Percentiles rank a stretch among this genome's conserved stretches.
phyloP scores from a whole-genome alignment of 1,140 invertebrate genomes.

The Antheraea pernyi region DNA sequence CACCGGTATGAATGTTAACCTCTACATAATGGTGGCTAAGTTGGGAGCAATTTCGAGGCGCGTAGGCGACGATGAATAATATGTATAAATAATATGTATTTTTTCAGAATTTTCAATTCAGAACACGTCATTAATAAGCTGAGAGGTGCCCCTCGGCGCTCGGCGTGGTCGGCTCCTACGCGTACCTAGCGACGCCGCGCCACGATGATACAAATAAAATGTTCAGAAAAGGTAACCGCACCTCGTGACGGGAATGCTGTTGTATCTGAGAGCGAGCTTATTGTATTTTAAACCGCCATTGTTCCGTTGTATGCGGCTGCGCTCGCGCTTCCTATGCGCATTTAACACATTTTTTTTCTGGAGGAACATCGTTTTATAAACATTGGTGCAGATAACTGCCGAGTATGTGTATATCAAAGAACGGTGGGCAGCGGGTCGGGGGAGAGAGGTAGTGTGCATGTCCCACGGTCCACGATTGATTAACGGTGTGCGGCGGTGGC shows the following conservation, averaged over 20 bases:
- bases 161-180: slow-evolving; percentile 46
- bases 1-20: slow-evolving; percentile 36
- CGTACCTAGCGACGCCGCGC: slow-evolving; percentile 19
- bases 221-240: slow-evolving; percentile 67
- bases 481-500: slow-evolving; percentile 56
- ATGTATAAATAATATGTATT: background rate
- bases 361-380: background rate
- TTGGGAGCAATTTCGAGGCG: background rate
- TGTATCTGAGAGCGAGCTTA: slow-evolving; percentile 67
- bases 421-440: slow-evolving; percentile 9
- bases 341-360: background rate
- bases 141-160: slow-evolving; percentile 25
- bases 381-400: no score
- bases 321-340: slow-evolving; percentile 1
- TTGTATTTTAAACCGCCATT: slow-evolving; percentile 75
- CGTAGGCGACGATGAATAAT: background rate
- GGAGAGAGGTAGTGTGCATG: slow-evolving; percentile 26
- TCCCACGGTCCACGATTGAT: slow-evolving; percentile 64
- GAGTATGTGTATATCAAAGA: background rate
- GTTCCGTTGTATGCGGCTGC: slow-evolving; percentile 70
- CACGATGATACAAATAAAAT: slow-evolving; percentile 54
- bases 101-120: slow-evolving; percentile 47
- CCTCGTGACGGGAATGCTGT: slow-evolving; percentile 70
- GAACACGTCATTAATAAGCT: slow-evolving; percentile 69
- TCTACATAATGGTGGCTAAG: background rate